Percentiles rank a stretch among this genome's conserved stretches.
Evolutionary conservation across 2,113 vertebrate species (phyloP).

Genomic region (Chionomys nivalis): DNA sequence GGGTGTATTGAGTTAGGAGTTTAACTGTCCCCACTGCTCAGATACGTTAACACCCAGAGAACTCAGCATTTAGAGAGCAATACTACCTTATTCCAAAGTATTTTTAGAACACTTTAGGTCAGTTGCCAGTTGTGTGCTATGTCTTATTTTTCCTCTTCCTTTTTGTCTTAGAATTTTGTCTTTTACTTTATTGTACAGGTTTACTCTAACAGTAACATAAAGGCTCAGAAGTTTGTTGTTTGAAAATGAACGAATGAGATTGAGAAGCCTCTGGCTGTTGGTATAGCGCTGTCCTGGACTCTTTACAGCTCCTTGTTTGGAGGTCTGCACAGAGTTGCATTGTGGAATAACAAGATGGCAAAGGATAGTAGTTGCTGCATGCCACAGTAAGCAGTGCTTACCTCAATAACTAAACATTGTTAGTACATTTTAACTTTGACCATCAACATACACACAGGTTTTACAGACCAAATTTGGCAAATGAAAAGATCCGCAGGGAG

Average conservation of each 20-base stretch:
- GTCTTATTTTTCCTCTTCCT: neutral
- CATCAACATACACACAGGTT: neutral
- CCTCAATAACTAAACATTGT: neutral
- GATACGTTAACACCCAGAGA: neutral
- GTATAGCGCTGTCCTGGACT: neutral
- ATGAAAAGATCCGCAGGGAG: neutral
- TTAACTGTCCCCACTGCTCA: neutral
- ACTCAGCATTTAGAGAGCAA: neutral
- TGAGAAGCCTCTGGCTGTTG: neutral
- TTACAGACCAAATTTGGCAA: slow-evolving; percentile 3
- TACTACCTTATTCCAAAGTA: neutral
- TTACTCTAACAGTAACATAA: neutral
- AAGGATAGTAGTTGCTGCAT: neutral
- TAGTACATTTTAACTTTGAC: neutral
- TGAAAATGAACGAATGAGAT: neutral
- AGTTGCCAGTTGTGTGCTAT: neutral
- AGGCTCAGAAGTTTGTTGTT: neutral
- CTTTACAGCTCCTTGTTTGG: neutral
- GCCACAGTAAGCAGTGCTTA: neutral
- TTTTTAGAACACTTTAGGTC: neutral
- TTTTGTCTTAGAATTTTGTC: neutral
- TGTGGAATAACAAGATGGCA: neutral
- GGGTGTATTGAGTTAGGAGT: neutral
- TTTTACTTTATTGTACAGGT: neutral
- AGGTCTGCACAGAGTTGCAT: neutral